Evolutionary conservation across 2,113 vertebrate genomes (phyloP), one percentile per base, ranked within the genome.

Genomic region (Sapayoa aenigma): DNA sequence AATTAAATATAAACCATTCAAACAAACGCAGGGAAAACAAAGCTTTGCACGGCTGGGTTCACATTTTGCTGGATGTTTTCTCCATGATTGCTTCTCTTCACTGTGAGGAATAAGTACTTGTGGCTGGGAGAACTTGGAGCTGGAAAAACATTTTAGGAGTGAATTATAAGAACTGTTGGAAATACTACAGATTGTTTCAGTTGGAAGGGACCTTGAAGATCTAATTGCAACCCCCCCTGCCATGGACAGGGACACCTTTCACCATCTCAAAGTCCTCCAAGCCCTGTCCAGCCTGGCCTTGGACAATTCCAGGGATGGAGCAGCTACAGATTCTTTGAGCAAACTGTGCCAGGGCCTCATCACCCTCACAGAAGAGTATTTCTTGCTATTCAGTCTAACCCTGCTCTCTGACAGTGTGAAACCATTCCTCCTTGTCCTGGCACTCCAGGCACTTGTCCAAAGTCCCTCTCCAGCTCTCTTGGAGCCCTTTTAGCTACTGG

Each of bases 1-100:
- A 94, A 77, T 91, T 93, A 94, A 95, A 76, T 77, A 91, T 77
- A 78, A 97, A 69, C 87, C 65, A 44, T 78, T 93, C 56, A 87
- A 69, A 83, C 22, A 4, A 81, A 49, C 0, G 22, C 30, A 31
- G 44, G 22, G 60, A 82, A 96, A 97, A 93, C 78, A 92, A 96
- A 96, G 66, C 79, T 60, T 75, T 87, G 50, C 47, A 13, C 4
- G 33, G 53, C 58, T 56, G 63, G 66, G 33, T 7, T 87, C 62
- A 33, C 90, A 50, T 77, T 89, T 30, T 82, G 76, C 73, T 89
- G 12, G 75, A 20, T 60, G 78, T 62, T 92, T 88, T 75, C 65
- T 71, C 73, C 50, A 3, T 59, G 82, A 86, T 74, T 85, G 42
- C 53, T 67, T 83, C 88, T 84, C 66, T 74, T 84, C 81, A 24